Evolutionary conservation across 1,140 invertebrate genomes (phyloP), one percentile per base, ranked within the genome.

Genomic region (Zelostemma sp.): DNA sequence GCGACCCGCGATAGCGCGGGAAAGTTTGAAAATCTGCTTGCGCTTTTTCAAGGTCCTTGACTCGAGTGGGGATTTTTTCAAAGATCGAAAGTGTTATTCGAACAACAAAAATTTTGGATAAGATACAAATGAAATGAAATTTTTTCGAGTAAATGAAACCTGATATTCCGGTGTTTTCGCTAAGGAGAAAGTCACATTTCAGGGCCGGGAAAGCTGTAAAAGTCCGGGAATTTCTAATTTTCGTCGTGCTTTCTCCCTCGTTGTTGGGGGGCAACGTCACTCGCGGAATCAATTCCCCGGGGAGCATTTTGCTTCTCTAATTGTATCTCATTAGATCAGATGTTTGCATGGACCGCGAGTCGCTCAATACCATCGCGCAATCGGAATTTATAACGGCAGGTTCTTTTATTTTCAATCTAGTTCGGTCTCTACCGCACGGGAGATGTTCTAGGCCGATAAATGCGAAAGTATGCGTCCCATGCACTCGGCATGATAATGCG

Each of bases 241-340:
- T 8, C 21, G 21, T 25, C 3, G 21, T 25, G 21, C 21, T 25
- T 25, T 25, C 21, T 25, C 21, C 8, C 21, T 67, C 38, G 43
- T 67, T 67, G 49, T 56, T n/a, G n/a, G n/a, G n/a, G 38, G 60
- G 58, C 64, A 41, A 60, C 57, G 57, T 67, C 57, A 66, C 56
- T 66, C 41, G 17, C 33, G 51, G 45, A 56, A 67, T 57, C 25
- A 56, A 67, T 67, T 67, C 64, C 60, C 51, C 33, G 40, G 11
- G 25, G 56, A 56, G 56, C 60, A 55, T 57, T 35, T 35, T 19
- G 67, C 55, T 74, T 31, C 71, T 76, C 67, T 73, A 64, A 68
- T 73, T 75, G 72, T 72, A 72, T 77, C 74, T 77, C 74, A 79
- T 78, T 77, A 76, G 58, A 76, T 78, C 69, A 68, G 68, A 74